phyloP scores from a whole-genome alignment of 2,797 vertebrate genomes.

The Paguma larvata region DNA sequence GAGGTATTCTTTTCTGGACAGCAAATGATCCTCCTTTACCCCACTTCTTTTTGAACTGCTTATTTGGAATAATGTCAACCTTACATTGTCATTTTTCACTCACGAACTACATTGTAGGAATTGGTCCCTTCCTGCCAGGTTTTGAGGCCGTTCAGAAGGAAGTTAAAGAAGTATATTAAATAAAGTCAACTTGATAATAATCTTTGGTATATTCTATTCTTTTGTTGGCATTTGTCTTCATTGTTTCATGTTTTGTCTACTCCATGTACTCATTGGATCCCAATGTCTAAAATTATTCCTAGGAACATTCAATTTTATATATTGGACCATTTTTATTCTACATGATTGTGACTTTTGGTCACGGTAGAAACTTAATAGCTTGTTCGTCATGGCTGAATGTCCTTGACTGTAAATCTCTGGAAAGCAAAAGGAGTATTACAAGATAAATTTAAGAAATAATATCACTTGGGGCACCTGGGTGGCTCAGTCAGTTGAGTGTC shows the following conservation, averaged over 20 bases:
- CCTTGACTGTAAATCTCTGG: not conserved
- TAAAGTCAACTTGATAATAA: not conserved
- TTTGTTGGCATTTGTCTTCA: constrained; percentile 14
- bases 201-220: not conserved
- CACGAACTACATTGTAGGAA: not conserved
- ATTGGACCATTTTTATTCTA: not conserved
- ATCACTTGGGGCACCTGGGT: not conserved
- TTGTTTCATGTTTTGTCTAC: not conserved
- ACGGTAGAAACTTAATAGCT: not conserved
- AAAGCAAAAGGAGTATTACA: constrained; percentile 9
- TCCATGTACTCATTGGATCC: not conserved
- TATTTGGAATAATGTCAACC: not conserved
- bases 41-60: not conserved
- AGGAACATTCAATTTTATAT: not conserved
- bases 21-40: not conserved
- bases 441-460: not conserved
- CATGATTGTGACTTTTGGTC: not conserved
- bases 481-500: too few relatives aligned
- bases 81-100: constrained; percentile 35
- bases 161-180: not conserved
- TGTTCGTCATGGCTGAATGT: constrained; percentile 26
- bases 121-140: not conserved
- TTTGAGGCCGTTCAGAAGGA: not conserved
- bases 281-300: not conserved
- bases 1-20: not conserved